These are phyloP conservation scores for Augochlorella aurata DNA, from an alignment of 2,888 invertebrate species.

Conservation along the genomic window DNA sequence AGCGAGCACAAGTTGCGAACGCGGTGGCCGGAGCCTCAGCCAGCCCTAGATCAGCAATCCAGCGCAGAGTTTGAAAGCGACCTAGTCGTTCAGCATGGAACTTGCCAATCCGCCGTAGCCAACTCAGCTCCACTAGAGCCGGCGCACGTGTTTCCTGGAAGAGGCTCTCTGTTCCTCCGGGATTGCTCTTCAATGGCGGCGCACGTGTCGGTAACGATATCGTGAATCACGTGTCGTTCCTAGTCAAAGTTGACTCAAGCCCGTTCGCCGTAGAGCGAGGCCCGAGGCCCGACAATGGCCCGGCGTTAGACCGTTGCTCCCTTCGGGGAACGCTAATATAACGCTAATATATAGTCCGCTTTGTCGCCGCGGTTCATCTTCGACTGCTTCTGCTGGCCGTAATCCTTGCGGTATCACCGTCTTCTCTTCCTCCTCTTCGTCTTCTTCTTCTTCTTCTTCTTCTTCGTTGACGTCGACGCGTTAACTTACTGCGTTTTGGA, in stretches of 20 bases:
- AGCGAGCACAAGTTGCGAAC: background rate
- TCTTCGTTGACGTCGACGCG: constrained; percentile 10
- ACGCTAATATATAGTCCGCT: constrained; percentile 37
- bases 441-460: constrained; percentile 27
- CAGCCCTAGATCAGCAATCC: background rate
- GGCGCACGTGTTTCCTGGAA: constrained; percentile 13
- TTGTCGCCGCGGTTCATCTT: constrained; percentile 18
- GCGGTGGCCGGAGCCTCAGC: background rate
- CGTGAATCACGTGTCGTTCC: constrained; percentile 65
- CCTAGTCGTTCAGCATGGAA: too few species aligned
- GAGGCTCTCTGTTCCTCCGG: constrained; percentile 24
- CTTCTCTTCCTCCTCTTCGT: background rate
- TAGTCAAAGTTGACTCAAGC: constrained; percentile 48
- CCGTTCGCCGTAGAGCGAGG: constrained; percentile 43
- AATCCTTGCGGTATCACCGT: constrained; percentile 21
- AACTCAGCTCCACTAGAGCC: constrained; percentile 13
- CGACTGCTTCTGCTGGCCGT: constrained; percentile 5
- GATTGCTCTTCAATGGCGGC: constrained; percentile 32
- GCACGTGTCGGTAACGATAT: constrained; percentile 50
- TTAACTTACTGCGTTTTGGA: constrained; percentile 34
- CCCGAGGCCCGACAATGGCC: constrained; percentile 55
- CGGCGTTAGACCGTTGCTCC: constrained; percentile 54
- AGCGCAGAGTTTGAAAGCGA: background rate
- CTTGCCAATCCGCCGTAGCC: background rate
- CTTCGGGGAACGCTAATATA: constrained; percentile 66